Percentiles rank a stretch among this genome's conserved stretches.
Conservation (phyloP, 2,113 vertebrate species). For the Apodemus sylvaticus region DNA sequence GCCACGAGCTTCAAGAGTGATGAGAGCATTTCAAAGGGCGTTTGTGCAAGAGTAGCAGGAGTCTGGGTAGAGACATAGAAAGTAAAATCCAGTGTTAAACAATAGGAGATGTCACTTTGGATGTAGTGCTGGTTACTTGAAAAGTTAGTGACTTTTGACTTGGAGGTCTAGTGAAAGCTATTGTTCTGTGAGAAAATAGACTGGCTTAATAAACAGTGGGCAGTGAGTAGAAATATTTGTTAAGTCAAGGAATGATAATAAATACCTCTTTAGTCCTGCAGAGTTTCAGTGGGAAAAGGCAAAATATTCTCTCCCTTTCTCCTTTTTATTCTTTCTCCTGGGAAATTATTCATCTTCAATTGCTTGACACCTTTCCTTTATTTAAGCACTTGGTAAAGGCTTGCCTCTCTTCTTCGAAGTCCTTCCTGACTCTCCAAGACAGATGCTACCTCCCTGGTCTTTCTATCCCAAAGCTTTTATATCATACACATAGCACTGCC, state of each 20-base stretch:
- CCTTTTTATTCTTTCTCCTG: not conserved
- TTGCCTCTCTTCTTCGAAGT: not conserved
- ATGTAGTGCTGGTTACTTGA: constrained; percentile 3
- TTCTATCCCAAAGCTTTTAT: not conserved
- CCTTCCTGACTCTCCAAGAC: not conserved
- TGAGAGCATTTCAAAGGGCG: not conserved
- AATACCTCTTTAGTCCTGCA: not conserved
- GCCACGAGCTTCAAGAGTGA: not conserved
- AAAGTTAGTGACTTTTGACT: not conserved
- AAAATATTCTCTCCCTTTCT: not conserved
- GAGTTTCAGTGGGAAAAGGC: not conserved
- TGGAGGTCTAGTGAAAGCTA: not conserved
- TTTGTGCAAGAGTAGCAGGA: not conserved
- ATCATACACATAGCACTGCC: not conserved
- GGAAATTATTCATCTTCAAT: not conserved
- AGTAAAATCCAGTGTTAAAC: constrained; percentile 2
- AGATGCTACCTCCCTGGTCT: not conserved
- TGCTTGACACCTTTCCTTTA: not conserved
- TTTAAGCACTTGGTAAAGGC: not conserved
- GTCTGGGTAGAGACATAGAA: constrained; percentile 4
- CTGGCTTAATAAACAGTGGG: not conserved
- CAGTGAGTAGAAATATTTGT: not conserved
- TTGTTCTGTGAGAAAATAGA: not conserved
- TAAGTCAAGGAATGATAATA: not conserved
- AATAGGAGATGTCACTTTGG: constrained; percentile 1